Evolutionary conservation across 1,140 invertebrate genomes (phyloP).

Genomic region (Drosophila watanabei): DNA sequence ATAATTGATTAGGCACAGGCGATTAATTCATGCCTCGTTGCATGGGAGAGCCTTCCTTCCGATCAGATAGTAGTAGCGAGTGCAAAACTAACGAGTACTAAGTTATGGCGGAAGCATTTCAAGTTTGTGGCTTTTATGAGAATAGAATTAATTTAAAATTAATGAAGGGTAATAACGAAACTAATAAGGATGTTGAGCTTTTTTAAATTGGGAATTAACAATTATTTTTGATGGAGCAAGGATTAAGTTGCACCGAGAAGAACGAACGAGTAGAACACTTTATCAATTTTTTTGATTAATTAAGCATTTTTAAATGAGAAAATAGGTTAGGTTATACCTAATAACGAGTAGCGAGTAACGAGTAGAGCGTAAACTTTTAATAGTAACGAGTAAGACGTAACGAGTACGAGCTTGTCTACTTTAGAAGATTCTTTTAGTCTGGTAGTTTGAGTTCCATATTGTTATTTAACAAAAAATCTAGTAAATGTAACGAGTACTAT

Average conservation of each 20-base stretch:
- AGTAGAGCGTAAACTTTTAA: not conserved
- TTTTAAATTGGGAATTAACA: too few relatives aligned
- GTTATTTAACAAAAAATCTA: too few relatives aligned
- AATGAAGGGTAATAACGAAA: not conserved
- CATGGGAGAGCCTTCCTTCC: conserved; percentile 19
- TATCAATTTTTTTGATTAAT: not conserved
- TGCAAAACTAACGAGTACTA: conserved; percentile 31
- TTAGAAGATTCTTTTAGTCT: too few relatives aligned
- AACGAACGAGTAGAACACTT: not conserved
- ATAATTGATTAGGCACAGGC: conserved; percentile 84
- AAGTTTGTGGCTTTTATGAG: not conserved
- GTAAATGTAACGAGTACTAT: too few relatives aligned
- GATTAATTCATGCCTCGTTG: conserved; percentile 79
- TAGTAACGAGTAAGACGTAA: not conserved
- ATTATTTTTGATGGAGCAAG: not conserved
- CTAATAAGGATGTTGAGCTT: not conserved
- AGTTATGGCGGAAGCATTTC: not conserved
- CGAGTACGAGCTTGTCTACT: not conserved
- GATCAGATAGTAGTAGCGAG: conserved; percentile 39
- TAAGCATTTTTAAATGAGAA: not conserved
- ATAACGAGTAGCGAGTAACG: too few relatives aligned
- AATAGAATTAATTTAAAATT: conserved; percentile 4
- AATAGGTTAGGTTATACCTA: too few relatives aligned
- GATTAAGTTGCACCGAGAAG: not conserved
- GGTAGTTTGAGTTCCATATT: too few relatives aligned